These are phyloP conservation scores for Drosophila pallidifrons DNA, from an alignment of 1,140 invertebrate species.

Conservation along the genomic window DNA sequence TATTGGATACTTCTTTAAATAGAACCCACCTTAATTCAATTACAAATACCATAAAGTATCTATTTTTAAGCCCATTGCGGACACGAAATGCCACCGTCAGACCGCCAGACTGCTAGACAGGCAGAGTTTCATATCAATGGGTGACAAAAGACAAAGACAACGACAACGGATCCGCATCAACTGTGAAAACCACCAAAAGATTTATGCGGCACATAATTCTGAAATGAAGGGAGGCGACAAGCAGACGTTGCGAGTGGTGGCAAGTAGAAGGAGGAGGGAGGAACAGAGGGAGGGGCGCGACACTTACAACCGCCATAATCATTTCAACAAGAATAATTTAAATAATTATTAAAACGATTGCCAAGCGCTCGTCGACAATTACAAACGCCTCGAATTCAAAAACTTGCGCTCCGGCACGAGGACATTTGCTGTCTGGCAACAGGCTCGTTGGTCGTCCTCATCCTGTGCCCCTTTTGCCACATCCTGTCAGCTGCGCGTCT, in stretches of 20 bases:
- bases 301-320: constrained; percentile 81
- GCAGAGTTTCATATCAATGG: neutral
- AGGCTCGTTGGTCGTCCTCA: constrained; percentile 35
- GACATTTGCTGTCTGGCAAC: constrained; percentile 59
- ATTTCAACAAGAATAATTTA: constrained; percentile 84
- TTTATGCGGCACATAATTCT: constrained; percentile 65
- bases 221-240: constrained; percentile 14
- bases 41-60: constrained; percentile 2
- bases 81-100: neutral
- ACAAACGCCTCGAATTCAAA: constrained; percentile 55
- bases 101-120: neutral
- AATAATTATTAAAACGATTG: constrained; percentile 81
- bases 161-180: constrained; percentile 26
- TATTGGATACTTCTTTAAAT: constrained; percentile 1
- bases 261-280: neutral
- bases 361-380: constrained; percentile 70
- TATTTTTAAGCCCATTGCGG: constrained; percentile 19
- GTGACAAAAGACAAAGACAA: constrained; percentile 20
- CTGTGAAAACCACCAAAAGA: constrained; percentile 56
- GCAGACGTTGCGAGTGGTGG: constrained; percentile 1
- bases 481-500: constrained; percentile 51
- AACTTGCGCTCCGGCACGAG: constrained; percentile 5
- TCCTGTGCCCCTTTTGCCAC: constrained; percentile 23
- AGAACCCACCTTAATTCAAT: neutral
- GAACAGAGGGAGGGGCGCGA: constrained; percentile 39